Conservation (phyloP, 2,113 vertebrate species). For the Engraulis encrasicolus region DNA sequence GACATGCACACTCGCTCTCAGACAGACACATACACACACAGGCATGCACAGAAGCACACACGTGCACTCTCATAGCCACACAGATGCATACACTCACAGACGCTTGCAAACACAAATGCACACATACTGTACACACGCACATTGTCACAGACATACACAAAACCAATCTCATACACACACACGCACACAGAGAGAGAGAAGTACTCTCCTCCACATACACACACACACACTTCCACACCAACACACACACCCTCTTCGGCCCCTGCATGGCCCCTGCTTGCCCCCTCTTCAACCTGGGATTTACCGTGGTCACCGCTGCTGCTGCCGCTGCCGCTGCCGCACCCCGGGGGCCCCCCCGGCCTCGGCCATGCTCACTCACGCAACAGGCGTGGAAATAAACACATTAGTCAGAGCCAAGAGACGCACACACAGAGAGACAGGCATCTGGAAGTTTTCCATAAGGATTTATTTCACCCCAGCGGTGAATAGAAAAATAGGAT, state of each 20-base stretch:
- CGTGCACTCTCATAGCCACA: too few species aligned
- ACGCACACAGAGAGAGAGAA: constrained; percentile 37
- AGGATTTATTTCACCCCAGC: constrained; percentile 78
- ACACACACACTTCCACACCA: background rate
- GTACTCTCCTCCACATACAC: too few species aligned
- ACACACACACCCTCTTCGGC: background rate
- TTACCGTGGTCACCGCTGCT: too few species aligned
- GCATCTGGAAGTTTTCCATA: constrained; percentile 59
- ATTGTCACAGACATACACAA: too few species aligned
- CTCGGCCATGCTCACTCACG: constrained; percentile 34
- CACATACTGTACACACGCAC: too few species aligned
- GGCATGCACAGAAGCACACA: too few species aligned
- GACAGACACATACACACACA: constrained; percentile 32
- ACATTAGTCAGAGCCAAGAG: constrained; percentile 44
- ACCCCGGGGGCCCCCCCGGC: constrained; percentile 44
- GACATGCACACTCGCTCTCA: too few species aligned
- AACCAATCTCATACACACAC: too few species aligned
- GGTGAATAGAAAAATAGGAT: constrained; percentile 84
- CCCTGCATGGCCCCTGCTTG: background rate
- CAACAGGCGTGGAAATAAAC: constrained; percentile 50
- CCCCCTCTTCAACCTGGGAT: constrained; percentile 45
- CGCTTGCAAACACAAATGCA: constrained; percentile 20
- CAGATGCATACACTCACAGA: background rate
- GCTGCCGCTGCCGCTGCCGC: too few species aligned
- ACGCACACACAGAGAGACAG: constrained; percentile 34